Evolutionary conservation across 2,113 vertebrate species (phyloP).

Genomic region (Cervus canadensis): DNA sequence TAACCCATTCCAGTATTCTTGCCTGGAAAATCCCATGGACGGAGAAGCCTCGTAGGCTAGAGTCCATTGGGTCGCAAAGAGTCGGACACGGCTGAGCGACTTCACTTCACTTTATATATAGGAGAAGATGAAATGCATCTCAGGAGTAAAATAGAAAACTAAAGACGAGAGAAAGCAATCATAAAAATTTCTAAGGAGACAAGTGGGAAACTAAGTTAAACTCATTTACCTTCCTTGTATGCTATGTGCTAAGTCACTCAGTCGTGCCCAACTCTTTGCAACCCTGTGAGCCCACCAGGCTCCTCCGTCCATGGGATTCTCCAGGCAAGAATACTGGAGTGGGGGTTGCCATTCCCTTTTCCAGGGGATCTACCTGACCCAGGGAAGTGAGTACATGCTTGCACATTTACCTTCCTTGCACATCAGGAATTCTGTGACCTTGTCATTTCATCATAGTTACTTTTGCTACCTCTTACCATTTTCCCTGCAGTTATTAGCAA

Average conservation of each 20-base stretch:
- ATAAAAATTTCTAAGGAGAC: not conserved
- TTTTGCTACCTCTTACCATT: not conserved
- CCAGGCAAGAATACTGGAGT: not conserved
- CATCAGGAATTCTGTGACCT: not conserved
- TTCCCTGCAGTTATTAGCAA: not conserved
- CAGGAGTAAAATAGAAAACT: not conserved
- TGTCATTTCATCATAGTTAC: not conserved
- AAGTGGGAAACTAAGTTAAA: not conserved
- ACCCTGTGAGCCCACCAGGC: not conserved
- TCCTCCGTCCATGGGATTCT: not conserved
- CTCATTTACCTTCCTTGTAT: not conserved
- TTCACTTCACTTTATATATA: too few species aligned
- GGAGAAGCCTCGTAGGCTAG: too few species aligned
- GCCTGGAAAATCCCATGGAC: too few species aligned
- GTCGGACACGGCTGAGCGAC: too few species aligned
- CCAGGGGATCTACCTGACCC: not conserved
- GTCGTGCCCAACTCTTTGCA: not conserved
- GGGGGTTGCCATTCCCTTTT: not conserved
- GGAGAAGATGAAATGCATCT: not conserved
- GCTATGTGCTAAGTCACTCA: not conserved
- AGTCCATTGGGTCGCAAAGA: too few species aligned
- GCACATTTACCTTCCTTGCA: not conserved
- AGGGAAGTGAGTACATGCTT: not conserved
- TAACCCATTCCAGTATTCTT: too few species aligned
- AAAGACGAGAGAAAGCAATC: not conserved